Evolutionary conservation across 92 coral and sea anemone genomes (phyloP), one percentile per base, ranked within the genome.

Genomic region (Zoanthus sansibaricus): DNA sequence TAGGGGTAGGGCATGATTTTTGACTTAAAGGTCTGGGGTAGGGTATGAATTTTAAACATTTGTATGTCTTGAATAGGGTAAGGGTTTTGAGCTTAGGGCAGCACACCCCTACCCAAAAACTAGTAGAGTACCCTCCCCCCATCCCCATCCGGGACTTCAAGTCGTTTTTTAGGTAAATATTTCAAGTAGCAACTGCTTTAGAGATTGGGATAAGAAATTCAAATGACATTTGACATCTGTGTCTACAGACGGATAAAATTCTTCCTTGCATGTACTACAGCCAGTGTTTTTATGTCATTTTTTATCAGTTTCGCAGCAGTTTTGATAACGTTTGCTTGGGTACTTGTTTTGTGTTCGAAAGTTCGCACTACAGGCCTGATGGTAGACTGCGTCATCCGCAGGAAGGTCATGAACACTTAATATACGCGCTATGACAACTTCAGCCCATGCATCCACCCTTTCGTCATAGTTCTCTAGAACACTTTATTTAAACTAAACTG

Each of bases 351-450:
- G 54, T 61, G 85, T 79, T 45, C 67, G 13, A 64, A 83, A 83
- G 45, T 83, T 58, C 54, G 6, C 54, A 49, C 54, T 49, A 49
- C 54, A 49, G 54, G 54, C 54, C 69, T 56, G 86, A 51, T 82
- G 79, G 77, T 82, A 82, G 33, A 82, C 76, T n/a, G 86, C 86
- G 54, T 82, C 86, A n/a, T 77, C 86, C 54, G 86, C 86, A 10
- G 75, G 86, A 20, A 82, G 78, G 37, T 82, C 86, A 68, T 62
- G 52, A 16, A 82, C 86, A 82, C 72, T 45, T 37, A 82, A 12
- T 18, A 82, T 25, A 45, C 79, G 70, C 10, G 77, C 55, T 17
- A 55, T 25, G 46, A 82, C 56, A 20, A 82, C 78, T 58, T 66
- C 86, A 61, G 69, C 32, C 69, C 30, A 61, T 61, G 69, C 69